phyloP scores from a whole-genome alignment of 1,140 invertebrate genomes.

The Drosophila sulfurigaster region DNA sequence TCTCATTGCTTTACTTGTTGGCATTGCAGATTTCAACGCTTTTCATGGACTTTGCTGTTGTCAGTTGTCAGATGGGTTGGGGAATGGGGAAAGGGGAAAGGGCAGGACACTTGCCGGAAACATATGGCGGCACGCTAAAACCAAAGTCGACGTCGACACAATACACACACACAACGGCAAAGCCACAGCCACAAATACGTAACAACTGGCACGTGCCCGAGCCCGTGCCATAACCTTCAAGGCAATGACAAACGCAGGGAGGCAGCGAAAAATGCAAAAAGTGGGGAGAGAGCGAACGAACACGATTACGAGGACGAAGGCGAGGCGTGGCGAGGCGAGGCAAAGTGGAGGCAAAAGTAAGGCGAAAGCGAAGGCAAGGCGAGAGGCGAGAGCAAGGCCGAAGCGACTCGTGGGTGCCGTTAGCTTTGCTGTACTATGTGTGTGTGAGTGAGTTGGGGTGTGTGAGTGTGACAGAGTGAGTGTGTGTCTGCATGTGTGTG shows the following conservation, averaged over 20 bases:
- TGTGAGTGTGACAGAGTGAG: background rate
- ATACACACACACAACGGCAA: conserved; percentile 36
- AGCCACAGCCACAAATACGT: conserved; percentile 64
- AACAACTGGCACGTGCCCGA: conserved; percentile 68
- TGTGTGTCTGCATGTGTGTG: conserved; percentile 13
- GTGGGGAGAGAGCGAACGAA: conserved; percentile 26
- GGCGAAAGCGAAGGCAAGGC: background rate
- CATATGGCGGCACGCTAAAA: conserved; percentile 81
- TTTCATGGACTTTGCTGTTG: conserved; percentile 56
- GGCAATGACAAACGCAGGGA: conserved; percentile 33
- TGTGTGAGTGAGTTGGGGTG: conserved; percentile 1
- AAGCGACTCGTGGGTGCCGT: conserved; percentile 37
- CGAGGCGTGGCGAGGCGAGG: background rate
- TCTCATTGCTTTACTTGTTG: conserved; percentile 61
- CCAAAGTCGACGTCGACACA: conserved; percentile 62
- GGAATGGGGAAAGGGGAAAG: background rate
- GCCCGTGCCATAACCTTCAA: conserved; percentile 72
- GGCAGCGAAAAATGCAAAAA: conserved; percentile 12
- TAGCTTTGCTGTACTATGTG: background rate
- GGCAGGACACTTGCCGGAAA: conserved; percentile 78
- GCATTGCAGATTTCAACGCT: conserved; percentile 77
- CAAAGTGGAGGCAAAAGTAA: conserved; percentile 12
- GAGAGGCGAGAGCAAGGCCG: conserved; percentile 30
- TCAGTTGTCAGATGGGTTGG: background rate
- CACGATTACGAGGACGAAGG: conserved; percentile 35